phyloP scores from a whole-genome alignment of 2,797 vertebrate species.

The Sebastes hubbsi region DNA sequence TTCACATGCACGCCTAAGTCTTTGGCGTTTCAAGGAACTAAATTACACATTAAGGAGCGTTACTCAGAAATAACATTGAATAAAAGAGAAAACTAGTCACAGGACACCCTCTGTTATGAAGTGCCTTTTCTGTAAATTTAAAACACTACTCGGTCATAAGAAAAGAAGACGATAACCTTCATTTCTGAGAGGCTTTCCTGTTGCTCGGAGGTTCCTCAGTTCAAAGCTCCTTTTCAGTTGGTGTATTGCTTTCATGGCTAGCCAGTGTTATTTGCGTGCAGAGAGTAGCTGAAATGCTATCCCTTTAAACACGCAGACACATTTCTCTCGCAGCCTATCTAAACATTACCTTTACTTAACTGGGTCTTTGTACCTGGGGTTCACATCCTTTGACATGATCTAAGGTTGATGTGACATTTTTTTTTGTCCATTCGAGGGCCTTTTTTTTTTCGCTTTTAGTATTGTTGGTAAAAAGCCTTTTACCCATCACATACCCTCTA shows the following conservation, averaged over 20 bases:
- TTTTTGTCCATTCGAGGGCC: constrained; percentile 68
- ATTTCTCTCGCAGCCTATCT: constrained; percentile 61
- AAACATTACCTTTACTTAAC: constrained; percentile 75
- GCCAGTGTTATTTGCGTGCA: constrained; percentile 63
- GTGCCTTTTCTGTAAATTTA: constrained; percentile 20
- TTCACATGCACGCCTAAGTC: constrained; percentile 29
- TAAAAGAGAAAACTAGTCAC: background rate
- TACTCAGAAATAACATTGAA: background rate
- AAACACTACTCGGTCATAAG: constrained; percentile 15
- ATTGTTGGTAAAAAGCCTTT: constrained; percentile 82
- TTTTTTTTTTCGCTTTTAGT: constrained; percentile 73
- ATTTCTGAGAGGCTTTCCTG: constrained; percentile 64
- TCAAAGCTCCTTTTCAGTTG: constrained; percentile 61
- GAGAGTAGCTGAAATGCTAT: constrained; percentile 67
- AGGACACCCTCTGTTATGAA: background rate
- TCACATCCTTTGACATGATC: constrained; percentile 76
- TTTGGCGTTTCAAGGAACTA: background rate
- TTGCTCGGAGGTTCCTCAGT: constrained; percentile 64
- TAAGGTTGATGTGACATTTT: constrained; percentile 81
- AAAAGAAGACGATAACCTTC: constrained; percentile 42
- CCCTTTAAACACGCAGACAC: constrained; percentile 61
- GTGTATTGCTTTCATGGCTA: constrained; percentile 66
- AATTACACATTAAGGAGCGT: background rate
- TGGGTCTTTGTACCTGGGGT: constrained; percentile 68
- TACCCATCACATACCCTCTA: constrained; percentile 82